Evolutionary conservation across 2,888 invertebrate genomes (phyloP).

Genomic region (Melieria picta): DNA sequence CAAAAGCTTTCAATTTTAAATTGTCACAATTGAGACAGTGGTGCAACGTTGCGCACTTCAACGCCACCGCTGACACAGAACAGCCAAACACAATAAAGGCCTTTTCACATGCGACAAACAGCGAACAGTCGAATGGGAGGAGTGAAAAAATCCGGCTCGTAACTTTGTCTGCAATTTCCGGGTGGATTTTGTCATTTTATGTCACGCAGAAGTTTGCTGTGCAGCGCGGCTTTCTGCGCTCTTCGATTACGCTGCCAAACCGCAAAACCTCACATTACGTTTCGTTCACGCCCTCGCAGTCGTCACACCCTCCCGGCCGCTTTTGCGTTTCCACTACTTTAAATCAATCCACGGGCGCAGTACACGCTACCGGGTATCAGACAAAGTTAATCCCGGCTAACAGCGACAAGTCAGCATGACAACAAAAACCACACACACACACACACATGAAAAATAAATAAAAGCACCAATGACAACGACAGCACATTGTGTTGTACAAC

Average conservation of each 20-base stretch:
- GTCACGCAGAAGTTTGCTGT: slow-evolving; percentile 19
- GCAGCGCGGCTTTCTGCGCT: slow-evolving; percentile 10
- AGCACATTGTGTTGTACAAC: neutral
- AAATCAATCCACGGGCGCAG: too few species aligned
- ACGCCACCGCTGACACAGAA: neutral
- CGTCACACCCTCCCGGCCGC: too few species aligned
- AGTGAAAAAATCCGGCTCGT: too few species aligned
- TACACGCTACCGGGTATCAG: slow-evolving; percentile 9
- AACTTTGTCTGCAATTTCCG: slow-evolving; percentile 23
- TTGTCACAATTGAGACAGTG: neutral
- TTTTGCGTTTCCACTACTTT: too few species aligned
- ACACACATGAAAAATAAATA: neutral
- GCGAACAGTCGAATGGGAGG: too few species aligned
- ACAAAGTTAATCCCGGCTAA: slow-evolving; percentile 26
- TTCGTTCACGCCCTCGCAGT: too few species aligned
- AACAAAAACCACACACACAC: neutral
- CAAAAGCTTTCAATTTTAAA: slow-evolving; percentile 4
- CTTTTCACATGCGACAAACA: too few species aligned
- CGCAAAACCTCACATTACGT: too few species aligned
- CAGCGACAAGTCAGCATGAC: neutral
- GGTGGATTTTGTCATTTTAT: slow-evolving; percentile 21
- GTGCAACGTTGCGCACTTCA: neutral
- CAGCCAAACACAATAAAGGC: neutral
- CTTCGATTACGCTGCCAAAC: neutral
- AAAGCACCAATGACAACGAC: too few species aligned